phyloP scores from a whole-genome alignment of 1,140 invertebrate species.

The Drosophila serrata region DNA sequence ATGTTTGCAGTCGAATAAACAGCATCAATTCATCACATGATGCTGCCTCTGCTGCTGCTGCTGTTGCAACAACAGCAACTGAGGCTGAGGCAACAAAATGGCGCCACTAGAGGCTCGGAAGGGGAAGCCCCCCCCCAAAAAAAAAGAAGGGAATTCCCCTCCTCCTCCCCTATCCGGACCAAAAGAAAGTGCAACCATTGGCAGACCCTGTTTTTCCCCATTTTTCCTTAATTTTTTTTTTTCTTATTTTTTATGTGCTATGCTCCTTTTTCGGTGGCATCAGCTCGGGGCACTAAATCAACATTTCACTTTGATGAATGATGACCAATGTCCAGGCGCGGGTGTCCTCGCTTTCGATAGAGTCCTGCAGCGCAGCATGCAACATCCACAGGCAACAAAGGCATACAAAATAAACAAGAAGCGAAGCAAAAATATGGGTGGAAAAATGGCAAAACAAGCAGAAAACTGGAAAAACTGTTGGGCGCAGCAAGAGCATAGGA shows the following conservation, averaged over 20 bases:
- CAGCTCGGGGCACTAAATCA: conserved; percentile 77
- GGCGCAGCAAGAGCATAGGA: conserved; percentile 33
- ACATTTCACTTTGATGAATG: conserved; percentile 84
- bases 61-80: conserved; percentile 16
- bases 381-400: conserved; percentile 37
- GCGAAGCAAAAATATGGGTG: conserved; percentile 33
- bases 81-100: conserved; percentile 34
- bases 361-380: conserved; percentile 70
- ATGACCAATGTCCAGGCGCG: conserved; percentile 83
- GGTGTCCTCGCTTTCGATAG: conserved; percentile 60
- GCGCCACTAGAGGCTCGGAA: conserved; percentile 15
- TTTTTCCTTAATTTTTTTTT: neutral
- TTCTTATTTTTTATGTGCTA: neutral
- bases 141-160: neutral
- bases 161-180: too few species aligned
- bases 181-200: conserved; percentile 55
- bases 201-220: conserved; percentile 14
- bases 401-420: conserved; percentile 29
- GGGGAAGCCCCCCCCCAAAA: neutral
- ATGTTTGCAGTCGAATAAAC: conserved; percentile 82
- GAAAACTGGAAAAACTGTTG: conserved; percentile 57
- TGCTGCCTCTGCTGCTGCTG: too few species aligned
- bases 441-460: conserved; percentile 59
- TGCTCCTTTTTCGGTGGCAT: conserved; percentile 32
- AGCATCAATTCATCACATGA: conserved; percentile 81